Evolutionary conservation across 2,113 vertebrate genomes (phyloP).

Genomic region (Callipepla squamata): DNA sequence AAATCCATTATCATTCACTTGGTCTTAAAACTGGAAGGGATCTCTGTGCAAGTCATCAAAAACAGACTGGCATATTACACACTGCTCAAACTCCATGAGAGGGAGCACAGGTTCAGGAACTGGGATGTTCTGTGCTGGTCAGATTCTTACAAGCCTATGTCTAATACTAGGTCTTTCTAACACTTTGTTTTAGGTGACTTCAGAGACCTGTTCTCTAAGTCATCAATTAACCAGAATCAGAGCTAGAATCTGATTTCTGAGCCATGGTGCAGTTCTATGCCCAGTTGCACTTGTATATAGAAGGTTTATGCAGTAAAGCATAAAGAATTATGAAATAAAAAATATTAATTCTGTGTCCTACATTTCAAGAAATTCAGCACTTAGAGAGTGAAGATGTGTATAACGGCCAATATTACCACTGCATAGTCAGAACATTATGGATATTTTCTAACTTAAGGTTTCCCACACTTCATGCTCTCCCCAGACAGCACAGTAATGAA

Average conservation of each 20-base stretch:
- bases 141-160: fast-evolving
- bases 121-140: neutral
- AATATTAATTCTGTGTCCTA: neutral
- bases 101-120: neutral
- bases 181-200: neutral
- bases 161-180: neutral
- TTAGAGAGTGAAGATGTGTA: neutral
- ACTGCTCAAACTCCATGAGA: neutral
- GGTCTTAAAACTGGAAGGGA: slow-evolving; percentile 23
- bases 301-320: neutral
- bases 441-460: neutral
- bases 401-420: neutral
- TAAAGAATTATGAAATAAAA: neutral
- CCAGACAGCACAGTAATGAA: fast-evolving
- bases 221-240: neutral
- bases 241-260: neutral
- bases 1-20: slow-evolving; percentile 23
- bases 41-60: slow-evolving; percentile 16
- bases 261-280: neutral
- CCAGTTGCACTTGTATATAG: neutral
- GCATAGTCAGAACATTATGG: neutral
- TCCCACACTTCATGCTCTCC: neutral
- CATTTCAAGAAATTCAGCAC: neutral
- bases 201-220: neutral
- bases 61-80: neutral